phyloP scores from a whole-genome alignment of 2,797 vertebrate genomes.

The Lacerta agilis region DNA sequence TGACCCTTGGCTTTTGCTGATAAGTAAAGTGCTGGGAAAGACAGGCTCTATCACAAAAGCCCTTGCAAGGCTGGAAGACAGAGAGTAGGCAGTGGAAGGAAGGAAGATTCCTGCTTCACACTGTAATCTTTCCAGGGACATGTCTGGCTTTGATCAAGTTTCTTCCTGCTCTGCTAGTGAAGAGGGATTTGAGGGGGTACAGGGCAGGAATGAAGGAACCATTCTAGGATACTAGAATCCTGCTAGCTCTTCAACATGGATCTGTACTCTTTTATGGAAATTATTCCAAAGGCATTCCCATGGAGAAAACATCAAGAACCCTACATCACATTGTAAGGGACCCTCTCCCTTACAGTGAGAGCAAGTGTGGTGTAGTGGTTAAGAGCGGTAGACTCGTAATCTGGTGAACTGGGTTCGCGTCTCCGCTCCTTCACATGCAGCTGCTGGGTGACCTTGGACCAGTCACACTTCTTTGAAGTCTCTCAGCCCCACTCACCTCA shows the following conservation, averaged over 20 bases:
- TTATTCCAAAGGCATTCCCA: neutral
- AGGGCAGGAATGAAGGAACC: conserved; percentile 14
- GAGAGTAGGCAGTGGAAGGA: conserved; percentile 69
- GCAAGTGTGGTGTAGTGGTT: too few relatives aligned
- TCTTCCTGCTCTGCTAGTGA: conserved; percentile 61
- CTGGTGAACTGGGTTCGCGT: too few relatives aligned
- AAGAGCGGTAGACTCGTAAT: too few relatives aligned
- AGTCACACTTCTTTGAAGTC: too few relatives aligned
- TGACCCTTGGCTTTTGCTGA: conserved; percentile 73
- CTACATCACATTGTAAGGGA: neutral
- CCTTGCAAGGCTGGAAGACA: conserved; percentile 61
- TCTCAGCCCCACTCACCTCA: too few relatives aligned
- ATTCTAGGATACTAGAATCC: neutral
- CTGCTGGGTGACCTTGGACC: too few relatives aligned
- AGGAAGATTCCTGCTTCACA: conserved; percentile 70
- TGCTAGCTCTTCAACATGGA: neutral
- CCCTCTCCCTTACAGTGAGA: neutral
- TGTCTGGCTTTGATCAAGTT: conserved; percentile 87
- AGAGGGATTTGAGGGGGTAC: conserved; percentile 69
- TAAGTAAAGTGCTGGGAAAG: conserved; percentile 70
- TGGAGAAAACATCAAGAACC: neutral
- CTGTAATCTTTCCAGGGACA: conserved; percentile 79
- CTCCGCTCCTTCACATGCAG: too few relatives aligned
- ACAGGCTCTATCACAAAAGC: conserved; percentile 69
- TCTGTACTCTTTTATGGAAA: neutral